Evolutionary conservation across 2,113 vertebrate genomes (phyloP).

Genomic region (Trinectes maculatus): DNA sequence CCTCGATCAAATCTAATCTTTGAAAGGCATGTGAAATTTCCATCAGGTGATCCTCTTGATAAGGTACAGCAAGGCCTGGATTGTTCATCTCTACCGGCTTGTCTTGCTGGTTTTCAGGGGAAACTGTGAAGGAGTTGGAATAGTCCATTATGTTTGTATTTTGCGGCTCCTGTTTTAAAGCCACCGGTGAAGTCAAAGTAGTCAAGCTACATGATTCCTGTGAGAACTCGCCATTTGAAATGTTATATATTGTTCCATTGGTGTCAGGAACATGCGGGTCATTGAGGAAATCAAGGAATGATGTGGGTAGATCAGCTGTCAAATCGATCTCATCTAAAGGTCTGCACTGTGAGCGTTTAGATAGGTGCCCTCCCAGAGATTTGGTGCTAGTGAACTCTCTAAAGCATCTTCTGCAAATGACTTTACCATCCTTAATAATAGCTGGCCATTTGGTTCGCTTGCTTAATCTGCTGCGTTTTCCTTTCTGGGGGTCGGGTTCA

Average conservation of each 20-base stretch:
- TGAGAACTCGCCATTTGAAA: conserved; percentile 75
- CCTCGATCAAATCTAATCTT: conserved; percentile 89
- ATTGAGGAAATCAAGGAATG: conserved; percentile 95
- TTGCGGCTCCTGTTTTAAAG: conserved; percentile 71
- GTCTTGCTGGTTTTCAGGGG: conserved; percentile 62
- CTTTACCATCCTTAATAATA: conserved; percentile 97
- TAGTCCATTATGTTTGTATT: conserved; percentile 67
- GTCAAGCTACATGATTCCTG: conserved; percentile 70
- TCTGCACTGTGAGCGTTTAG: conserved; percentile 95
- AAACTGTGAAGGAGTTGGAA: conserved; percentile 45
- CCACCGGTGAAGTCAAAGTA: conserved; percentile 64
- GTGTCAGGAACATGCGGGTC: conserved; percentile 80
- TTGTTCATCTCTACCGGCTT: conserved; percentile 53
- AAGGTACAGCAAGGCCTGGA: conserved; percentile 38
- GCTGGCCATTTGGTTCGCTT: conserved; percentile 96
- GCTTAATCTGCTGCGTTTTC: conserved; percentile 88
- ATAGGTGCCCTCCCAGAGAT: conserved; percentile 96
- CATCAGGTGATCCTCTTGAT: conserved; percentile 86
- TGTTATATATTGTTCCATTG: conserved; percentile 64
- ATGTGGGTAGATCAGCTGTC: conserved; percentile 89
- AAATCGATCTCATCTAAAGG: conserved; percentile 94
- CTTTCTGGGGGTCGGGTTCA: conserved; percentile 83
- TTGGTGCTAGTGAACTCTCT: conserved; percentile 97
- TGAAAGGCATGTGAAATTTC: conserved; percentile 92
- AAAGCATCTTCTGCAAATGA: conserved; percentile 97